Evolutionary conservation across 2,797 vertebrate genomes (phyloP).

Genomic region (Rhynchonycteris naso): DNA sequence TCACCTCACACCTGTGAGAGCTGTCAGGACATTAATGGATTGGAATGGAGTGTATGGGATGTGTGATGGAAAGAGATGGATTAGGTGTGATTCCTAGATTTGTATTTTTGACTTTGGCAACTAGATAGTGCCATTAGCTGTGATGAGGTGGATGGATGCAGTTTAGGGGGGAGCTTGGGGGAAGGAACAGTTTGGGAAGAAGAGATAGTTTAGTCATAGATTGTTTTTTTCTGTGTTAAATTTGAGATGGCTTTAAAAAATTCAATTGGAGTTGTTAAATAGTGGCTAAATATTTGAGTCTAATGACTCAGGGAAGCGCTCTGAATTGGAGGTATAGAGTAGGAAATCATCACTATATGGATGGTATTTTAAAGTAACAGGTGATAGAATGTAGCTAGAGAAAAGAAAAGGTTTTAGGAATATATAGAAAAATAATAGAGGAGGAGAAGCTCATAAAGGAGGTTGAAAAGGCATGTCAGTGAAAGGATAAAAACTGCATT

Average conservation of each 20-base stretch:
- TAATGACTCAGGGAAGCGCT: background rate
- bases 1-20: background rate
- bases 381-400: background rate
- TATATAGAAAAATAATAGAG: slow-evolving; percentile 27
- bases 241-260: slow-evolving; percentile 47
- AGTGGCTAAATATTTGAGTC: background rate
- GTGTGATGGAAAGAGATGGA: background rate
- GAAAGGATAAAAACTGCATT: slow-evolving; percentile 26
- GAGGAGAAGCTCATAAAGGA: background rate
- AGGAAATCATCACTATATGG: background rate
- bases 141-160: background rate
- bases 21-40: slow-evolving; percentile 27
- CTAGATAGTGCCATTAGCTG: background rate
- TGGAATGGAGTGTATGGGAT: background rate
- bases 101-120: slow-evolving; percentile 18
- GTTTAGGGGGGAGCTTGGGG: background rate
- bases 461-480: background rate
- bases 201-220: slow-evolving; percentile 7
- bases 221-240: background rate
- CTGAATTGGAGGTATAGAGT: background rate
- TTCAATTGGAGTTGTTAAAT: background rate
- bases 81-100: slow-evolving; percentile 34
- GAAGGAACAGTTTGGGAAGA: background rate
- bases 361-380: background rate
- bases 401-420: background rate